Percentiles rank a stretch among this genome's conserved stretches.
phyloP scores from a whole-genome alignment of 2,797 vertebrate genomes.

The Neostethus bicornis region DNA sequence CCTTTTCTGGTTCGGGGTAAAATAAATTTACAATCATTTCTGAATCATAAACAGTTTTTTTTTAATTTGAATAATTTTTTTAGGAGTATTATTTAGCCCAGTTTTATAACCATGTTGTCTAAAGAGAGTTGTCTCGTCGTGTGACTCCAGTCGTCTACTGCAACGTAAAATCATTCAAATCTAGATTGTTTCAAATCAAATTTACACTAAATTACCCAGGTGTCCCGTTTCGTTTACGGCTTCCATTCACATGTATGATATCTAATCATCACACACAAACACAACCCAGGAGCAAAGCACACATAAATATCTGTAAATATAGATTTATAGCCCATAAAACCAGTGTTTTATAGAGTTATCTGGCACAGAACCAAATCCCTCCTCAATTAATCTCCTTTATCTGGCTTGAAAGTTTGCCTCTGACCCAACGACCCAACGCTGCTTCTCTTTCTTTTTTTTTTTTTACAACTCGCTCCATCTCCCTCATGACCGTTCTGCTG shows the following conservation, averaged over 20 bases:
- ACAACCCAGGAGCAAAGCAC: background rate
- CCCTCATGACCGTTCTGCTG: conserved; percentile 34
- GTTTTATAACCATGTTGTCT: too few species aligned
- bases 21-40: too few species aligned
- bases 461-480: conserved; percentile 19
- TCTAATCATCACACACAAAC: background rate
- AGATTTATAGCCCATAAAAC: conserved; percentile 17
- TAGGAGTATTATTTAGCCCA: too few species aligned
- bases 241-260: background rate
- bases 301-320: conserved; percentile 19
- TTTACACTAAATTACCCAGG: background rate
- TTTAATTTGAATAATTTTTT: too few species aligned
- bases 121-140: too few species aligned
- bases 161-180: background rate
- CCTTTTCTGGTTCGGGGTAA: too few species aligned
- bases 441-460: too few species aligned
- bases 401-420: conserved; percentile 35
- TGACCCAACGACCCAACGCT: conserved; percentile 34
- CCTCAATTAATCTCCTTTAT: conserved; percentile 41
- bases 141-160: too few species aligned
- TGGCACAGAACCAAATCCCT: conserved; percentile 26
- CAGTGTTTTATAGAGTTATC: conserved; percentile 3
- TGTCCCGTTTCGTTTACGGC: conserved; percentile 2
- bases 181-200: background rate
- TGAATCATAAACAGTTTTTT: too few species aligned